A percentile compares a stretch with the other conserved stretches of the same genome.
These are phyloP conservation scores for Ornithoptera priamus DNA, from an alignment of 2,888 invertebrate genomes.

Conservation along the genomic window DNA sequence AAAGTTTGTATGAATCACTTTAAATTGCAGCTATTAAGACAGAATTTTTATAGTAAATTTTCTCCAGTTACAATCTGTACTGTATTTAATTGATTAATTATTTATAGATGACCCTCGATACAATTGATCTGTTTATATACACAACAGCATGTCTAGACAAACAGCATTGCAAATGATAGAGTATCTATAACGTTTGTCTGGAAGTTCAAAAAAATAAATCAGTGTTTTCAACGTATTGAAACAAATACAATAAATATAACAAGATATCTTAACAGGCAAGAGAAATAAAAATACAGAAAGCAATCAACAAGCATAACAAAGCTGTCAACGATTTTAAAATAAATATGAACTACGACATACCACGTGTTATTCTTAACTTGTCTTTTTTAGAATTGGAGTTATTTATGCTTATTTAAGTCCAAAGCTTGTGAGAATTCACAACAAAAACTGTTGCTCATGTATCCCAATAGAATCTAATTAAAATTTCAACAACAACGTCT, in stretches of 20 bases:
- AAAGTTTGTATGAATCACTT: no score
- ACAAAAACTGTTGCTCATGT: background rate
- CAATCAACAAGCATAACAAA: background rate
- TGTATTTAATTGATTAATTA: no score
- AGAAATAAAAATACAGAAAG: constrained; percentile 3
- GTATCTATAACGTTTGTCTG: background rate
- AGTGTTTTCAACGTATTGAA: constrained; percentile 19
- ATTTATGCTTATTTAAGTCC: background rate
- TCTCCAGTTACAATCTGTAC: no score
- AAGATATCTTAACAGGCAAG: constrained; percentile 4
- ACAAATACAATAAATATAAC: constrained; percentile 11
- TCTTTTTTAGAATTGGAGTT: background rate
- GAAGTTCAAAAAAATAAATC: background rate
- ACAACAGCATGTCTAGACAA: no score
- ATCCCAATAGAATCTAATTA: constrained; percentile 1
- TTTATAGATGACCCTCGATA: no score
- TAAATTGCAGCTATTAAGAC: no score
- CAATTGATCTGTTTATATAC: no score
- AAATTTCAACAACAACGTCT: constrained; percentile 27
- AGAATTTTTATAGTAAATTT: no score
- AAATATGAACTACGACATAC: background rate
- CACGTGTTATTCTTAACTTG: background rate
- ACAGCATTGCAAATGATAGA: no score
- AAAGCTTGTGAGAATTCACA: background rate
- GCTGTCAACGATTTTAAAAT: constrained; percentile 7